Evolutionary conservation across 2,797 vertebrate genomes (phyloP), one percentile per base, ranked within the genome.

Genomic region (Silurus lanzhouensis): DNA sequence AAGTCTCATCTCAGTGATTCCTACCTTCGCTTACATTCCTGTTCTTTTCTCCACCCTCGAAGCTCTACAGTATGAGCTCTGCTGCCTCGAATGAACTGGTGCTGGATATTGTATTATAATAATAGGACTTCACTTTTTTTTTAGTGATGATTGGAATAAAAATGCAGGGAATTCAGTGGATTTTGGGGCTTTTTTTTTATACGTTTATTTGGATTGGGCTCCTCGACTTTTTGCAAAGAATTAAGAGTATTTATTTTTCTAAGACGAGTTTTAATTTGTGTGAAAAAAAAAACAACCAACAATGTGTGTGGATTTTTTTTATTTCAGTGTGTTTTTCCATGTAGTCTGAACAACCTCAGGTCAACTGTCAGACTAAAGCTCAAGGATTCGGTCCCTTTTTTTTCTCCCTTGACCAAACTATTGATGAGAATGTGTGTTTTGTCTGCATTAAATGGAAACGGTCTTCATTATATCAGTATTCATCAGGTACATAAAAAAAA

Each of bases 161-260:
- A 67, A 68, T 82, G 66, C 48, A 15, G 74, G 27, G 25, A 19
- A 72, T 38, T 38, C 38, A 38, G 68, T 5, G 46, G 27, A 60
- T 70, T 81, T 31, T 83, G 31, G 72, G 17, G 38, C 52, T 75
- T 75, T 81, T 85, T 60, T 75, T 86, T 83, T 84, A 19, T 38
- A 52, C 25, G 5, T 87, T 84, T 1, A 86, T 77, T 79, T 84
- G 61, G 31, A 83, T 87, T 84, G 84, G 85, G 83, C 63, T 81
- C 25, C 5, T 83, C 22, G 19, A 82, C 46, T 84, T 88, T 88
- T 88, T 75, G 87, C 78, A 83, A 86, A 89, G 79, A 88, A 83
- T 78, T 71, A 0, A 90, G 84, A 87, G 66, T 88, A 88, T 90
- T 88, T 90, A 90, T 90, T 90, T 90, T 90, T 90, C 7, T 88